Evolutionary conservation across 2,797 vertebrate genomes (phyloP).

Genomic region (Cuniculus paca): DNA sequence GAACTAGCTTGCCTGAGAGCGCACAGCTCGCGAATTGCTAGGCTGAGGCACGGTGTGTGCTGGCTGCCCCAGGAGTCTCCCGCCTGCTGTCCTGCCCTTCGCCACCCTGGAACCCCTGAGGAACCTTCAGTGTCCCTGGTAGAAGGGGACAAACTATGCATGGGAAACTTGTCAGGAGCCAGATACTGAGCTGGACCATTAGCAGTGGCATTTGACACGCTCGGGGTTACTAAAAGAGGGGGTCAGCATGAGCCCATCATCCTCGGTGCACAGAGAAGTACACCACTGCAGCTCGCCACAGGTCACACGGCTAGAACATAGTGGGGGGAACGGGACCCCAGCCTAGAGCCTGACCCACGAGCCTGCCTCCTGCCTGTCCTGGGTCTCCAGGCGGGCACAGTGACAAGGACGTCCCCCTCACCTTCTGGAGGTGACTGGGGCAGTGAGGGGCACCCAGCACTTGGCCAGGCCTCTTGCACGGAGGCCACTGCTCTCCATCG

Average conservation of each 20-base stretch:
- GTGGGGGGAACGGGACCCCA: not conserved
- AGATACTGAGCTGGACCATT: not conserved
- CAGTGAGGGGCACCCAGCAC: rapidly evolving
- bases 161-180: not conserved
- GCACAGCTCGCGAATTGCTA: not conserved
- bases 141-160: not conserved
- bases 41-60: not conserved
- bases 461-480: not conserved
- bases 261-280: not conserved
- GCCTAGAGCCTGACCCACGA: not conserved
- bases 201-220: not conserved
- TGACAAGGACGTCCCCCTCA: not conserved
- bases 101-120: not conserved
- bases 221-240: not conserved
- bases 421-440: not conserved
- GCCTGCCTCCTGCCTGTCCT: not conserved
- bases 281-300: not conserved
- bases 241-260: not conserved
- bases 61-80: not conserved
- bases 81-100: not conserved
- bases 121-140: not conserved
- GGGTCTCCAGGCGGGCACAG: not conserved
- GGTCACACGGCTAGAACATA: not conserved
- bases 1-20: not conserved
- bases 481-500: not conserved